A percentile compares a stretch with the other conserved stretches of the same genome.
Evolutionary conservation across 2,113 vertebrate species (phyloP).

Genomic region (Eupsittula cactorum): DNA sequence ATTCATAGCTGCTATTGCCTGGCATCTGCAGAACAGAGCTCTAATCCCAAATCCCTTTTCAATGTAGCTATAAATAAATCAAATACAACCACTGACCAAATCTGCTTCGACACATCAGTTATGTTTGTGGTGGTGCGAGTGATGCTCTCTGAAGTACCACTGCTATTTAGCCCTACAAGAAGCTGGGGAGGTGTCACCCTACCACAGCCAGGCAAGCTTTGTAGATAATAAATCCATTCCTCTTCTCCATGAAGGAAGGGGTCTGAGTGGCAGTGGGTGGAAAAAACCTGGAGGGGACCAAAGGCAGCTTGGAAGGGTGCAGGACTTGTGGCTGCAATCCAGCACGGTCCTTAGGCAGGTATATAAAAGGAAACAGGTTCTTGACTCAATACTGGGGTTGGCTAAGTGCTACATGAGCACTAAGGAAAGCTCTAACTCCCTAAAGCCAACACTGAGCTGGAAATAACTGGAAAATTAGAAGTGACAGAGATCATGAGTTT

Average conservation of each 20-base stretch:
- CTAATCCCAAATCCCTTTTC: constrained; percentile 40
- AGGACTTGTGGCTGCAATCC: background rate
- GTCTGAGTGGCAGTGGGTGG: background rate
- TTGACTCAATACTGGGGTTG: background rate
- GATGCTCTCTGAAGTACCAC: background rate
- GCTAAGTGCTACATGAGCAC: background rate
- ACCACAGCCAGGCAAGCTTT: background rate
- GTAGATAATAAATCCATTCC: background rate
- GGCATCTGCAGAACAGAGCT: background rate
- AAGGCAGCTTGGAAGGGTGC: background rate
- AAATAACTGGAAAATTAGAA: background rate
- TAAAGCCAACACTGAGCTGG: background rate
- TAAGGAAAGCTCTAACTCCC: background rate
- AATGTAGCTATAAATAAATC: background rate
- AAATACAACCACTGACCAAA: background rate
- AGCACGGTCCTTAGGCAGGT: background rate
- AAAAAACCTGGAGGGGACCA: background rate
- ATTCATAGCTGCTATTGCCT: background rate
- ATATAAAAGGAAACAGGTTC: fast-evolving
- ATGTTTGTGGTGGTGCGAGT: fast-evolving
- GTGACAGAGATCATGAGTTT: background rate
- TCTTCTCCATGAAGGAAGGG: background rate
- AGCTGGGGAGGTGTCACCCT: background rate
- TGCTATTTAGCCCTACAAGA: background rate
- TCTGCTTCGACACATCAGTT: background rate